Evolutionary conservation across 2,113 vertebrate genomes (phyloP), one percentile per base, ranked within the genome.

Genomic region (Hystrix cristata): DNA sequence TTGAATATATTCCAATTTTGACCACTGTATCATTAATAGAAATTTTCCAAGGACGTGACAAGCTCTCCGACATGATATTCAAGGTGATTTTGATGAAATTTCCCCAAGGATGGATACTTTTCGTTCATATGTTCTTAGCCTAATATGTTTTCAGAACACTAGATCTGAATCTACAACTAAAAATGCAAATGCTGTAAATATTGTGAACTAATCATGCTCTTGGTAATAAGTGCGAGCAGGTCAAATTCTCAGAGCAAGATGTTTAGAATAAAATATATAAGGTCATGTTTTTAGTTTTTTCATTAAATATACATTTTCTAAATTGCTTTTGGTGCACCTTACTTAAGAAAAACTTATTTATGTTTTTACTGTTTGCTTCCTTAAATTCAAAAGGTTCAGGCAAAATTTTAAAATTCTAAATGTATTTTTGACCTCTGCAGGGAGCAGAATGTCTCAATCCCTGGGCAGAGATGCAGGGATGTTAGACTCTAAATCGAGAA

Each of bases 231-330:
- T 96, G 16, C 19, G 83, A 65, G 9, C 89, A 64, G 14, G 21
- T 90, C 65, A 95, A 67, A 96, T 96, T 97, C 81, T 97, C 72
- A 94, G 83, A 96, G 76, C 25, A 94, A 79, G 82, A 88, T 8
- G 0, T 93, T 97, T 96, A 86, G 67, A 97, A 98, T 96, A 67
- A 91, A 55, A 90, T 94, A 25, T 34, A 48, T 90, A 96, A 97
- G 80, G 13, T 87, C 86, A 82, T 90, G 78, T 94, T 97, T 95
- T 96, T 96, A 98, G 94, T 97, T 87, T 91, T 97, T 82, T 29
- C 34, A 65, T 69, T 87, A 69, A 88, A 97, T 87, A 85, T 95
- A 46, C 87, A 81, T 94, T 59, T 86, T 57, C 18, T 79, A n/a
- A 29, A 38, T 74, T 89, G 7, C 43, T 84, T 97, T 91, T 90